Conservation (phyloP, 2,797 vertebrate genomes). For the Myiotriccus ornatus region DNA sequence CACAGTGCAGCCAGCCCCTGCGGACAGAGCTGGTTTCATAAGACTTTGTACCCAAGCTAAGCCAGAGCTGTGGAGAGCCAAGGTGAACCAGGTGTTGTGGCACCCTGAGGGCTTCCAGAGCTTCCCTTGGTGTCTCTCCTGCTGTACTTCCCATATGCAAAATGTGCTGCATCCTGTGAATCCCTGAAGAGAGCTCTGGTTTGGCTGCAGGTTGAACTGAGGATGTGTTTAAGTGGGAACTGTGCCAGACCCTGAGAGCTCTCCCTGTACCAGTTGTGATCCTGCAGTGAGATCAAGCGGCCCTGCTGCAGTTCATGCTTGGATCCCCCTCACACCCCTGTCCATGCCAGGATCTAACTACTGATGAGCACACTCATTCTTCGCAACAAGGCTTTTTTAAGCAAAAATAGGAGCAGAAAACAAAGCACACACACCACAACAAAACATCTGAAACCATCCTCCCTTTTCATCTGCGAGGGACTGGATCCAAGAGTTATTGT, state of each 20-base stretch:
- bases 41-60: background rate
- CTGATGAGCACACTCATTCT: accelerated
- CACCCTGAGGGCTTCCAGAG: background rate
- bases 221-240: background rate
- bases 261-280: accelerated
- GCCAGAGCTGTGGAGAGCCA: background rate
- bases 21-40: background rate
- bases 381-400: background rate
- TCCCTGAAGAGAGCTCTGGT: background rate
- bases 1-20: background rate
- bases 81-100: accelerated
- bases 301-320: background rate
- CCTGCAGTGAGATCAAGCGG: background rate
- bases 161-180: background rate
- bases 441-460: background rate
- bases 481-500: background rate
- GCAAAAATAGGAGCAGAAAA: background rate
- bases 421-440: background rate
- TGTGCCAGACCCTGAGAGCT: background rate
- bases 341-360: background rate
- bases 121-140: background rate
- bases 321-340: background rate
- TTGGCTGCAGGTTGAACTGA: background rate
- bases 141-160: accelerated
- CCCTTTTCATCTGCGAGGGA: background rate